Base-by-base conservation (phyloP, 2,888 invertebrate genomes). In the Eurois occulta region DNA sequence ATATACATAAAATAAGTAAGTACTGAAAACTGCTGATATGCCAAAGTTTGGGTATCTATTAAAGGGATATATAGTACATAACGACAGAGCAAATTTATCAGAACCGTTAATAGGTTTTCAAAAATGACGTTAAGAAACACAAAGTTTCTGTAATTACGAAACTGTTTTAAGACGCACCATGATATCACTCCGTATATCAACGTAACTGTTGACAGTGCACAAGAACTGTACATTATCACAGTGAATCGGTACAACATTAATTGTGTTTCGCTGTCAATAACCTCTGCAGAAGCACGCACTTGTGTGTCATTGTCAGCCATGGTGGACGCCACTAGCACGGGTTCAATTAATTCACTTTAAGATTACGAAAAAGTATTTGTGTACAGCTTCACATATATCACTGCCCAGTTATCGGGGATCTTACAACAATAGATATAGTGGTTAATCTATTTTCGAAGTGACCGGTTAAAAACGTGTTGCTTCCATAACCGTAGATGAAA, bases 131-230 rank as follows among this genome's bases (percentile, higher is more conserved):
- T 72, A 2, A 72, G 35, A n/a, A 46, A 35, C 35, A 72, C 10
- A 62, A 62, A 55, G n/a, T 55, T 55, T 55, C 55, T 55, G 55
- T 55, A 55, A n/a, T 55, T 55, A n/a, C 55, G n/a, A 72, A 55
- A 55, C 55, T n/a, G 46, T 72, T 72, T 62, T 55, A 55, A 13
- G 13, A n/a, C n/a, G n/a, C n/a, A n/a, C 72, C 62, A 72, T n/a
- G 35, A 62, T 21, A 21, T 64, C 4, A 35, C n/a, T 64, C 35
- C 35, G 21, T 46, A 72, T n/a, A 48, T n/a, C 2, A 72, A 46
- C 35, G 35, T 11, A 18, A n/a, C 35, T 35, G 11, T n/a, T n/a
- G 72, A 18, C 7, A n/a, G 7, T 18, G 35, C 43, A 55, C 10
- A 55, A 11, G n/a, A 13, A 55, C 1, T 13, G 55, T 55, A n/a